Evolutionary conservation across 2,113 vertebrate genomes (phyloP), one percentile per base, ranked within the genome.

Genomic region (Stomatorhinus ivindoensis): DNA sequence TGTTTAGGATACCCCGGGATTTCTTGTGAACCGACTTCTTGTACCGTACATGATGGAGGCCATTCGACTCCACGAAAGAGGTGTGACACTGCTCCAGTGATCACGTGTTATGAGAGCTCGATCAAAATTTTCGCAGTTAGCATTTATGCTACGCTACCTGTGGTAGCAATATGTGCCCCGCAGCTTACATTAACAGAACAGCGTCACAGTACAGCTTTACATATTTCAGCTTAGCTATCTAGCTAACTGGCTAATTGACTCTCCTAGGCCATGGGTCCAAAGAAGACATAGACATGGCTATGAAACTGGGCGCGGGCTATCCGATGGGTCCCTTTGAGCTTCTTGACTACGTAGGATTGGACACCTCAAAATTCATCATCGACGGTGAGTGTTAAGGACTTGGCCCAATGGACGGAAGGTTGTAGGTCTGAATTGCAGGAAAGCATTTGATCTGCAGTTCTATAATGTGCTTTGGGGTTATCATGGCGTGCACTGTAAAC

Each of bases 321-420:
- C 98, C 98, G 47, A 99, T 99, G 98, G 98, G 98, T 17, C 98
- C 98, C 0, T 97, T 99, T 92, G 98, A 99, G 92, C 97, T 99
- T 13, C 90, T 97, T 11, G 98, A 99, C 93, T 99, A 99, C 0
- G 97, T 99, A 11, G 98, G 98, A 87, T 94, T 99, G 90, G 98
- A 99, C 93, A 99, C 97, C 7, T 90, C 93, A 0, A 99, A 99
- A 95, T 99, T 97, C 93, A 98, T 99, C 91, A 88, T 98, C 44
- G 98, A 99, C 6, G 98, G 98, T 98, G 96, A 94, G 94, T 83
- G 80, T 55, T 51, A 39, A 35, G 31, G 15, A 19, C 5, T 0
- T 80, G 48, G 85, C 35, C 73, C 31, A 4, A 2, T 17, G 73
- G 73, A 39, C 35, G 5, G 73, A 80, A 80, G 73, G 69, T 31